Base-by-base conservation (phyloP, 2,888 invertebrate genomes). In the Drymonia ruficornis region DNA sequence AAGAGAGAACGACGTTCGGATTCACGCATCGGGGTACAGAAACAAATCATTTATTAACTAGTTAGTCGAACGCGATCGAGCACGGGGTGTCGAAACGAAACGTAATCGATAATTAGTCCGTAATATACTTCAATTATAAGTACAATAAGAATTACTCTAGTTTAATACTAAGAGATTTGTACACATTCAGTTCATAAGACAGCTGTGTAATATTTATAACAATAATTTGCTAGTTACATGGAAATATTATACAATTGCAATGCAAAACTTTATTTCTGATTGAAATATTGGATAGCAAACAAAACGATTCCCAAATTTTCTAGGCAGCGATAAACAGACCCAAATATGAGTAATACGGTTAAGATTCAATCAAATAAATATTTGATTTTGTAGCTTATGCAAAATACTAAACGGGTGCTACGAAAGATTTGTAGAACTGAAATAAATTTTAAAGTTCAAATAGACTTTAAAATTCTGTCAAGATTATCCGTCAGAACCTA, bases 1-100 rank as follows among this genome's bases (percentile, higher is more conserved):
- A 75, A 75, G 40, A 74, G 74, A 76, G 52, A 74, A 78, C 74
- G 72, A 68, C 61, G 63, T 73, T 73, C 61, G 68, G 65, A 49
- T 51, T 61, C 51, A 57, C 46, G 56, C 34, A 61, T 60, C 63
- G 56, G 60, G 46, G 59, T 67, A 59, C 56, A 64, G 62, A 65
- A 63, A 59, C 31, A 8, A 11, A 31, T 31, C 11, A 31, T 31
- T 31, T 31, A 31, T 31, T 11, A 31, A 31, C 31, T 31, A 31
- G 11, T 9, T 31, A 31, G 31, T n/a, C 36, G 36, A n/a, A 29
- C 61, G 67, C 52, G 52, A 53, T 59, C 44, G 50, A 60, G 52
- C 55, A 43, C 52, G 51, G 49, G 47, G 51, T 49, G 57, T 59
- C 56, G 50, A 59, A 62, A 67, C 54, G 47, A 45, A 44, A 56